phyloP scores from a whole-genome alignment of 37 sponge, comb jelly and placozoan genomes.

The Beroe forskalii region DNA sequence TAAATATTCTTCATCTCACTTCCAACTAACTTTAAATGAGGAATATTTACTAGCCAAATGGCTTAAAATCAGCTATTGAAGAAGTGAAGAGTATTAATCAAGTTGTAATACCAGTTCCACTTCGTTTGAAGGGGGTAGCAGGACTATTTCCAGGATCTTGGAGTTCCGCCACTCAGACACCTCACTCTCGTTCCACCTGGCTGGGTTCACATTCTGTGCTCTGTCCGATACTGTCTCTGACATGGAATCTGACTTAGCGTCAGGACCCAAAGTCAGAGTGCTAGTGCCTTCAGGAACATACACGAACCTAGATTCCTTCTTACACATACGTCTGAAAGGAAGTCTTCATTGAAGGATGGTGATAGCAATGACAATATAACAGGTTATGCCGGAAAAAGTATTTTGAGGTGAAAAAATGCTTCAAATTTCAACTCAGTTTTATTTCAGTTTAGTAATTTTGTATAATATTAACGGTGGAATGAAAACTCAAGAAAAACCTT shows the following conservation, averaged over 20 bases:
- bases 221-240: background rate
- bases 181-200: background rate
- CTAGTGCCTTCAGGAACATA: background rate
- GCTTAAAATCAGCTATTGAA: no score
- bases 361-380: no score
- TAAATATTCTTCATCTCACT: no score
- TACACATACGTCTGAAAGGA: background rate
- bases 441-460: no score
- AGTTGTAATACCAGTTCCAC: background rate
- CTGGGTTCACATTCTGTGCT: background rate
- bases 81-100: no score
- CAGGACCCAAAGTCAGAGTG: background rate
- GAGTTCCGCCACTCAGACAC: background rate
- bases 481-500: background rate
- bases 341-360: no score
- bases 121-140: background rate
- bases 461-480: no score
- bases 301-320: background rate
- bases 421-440: no score
- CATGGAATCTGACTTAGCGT: background rate
- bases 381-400: no score
- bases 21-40: no score
- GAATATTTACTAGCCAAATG: no score
- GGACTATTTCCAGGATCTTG: constrained; percentile 12
- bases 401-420: no score